Evolutionary conservation across 2,797 vertebrate genomes (phyloP).

Genomic region (Lepilemur septentrionalis): DNA sequence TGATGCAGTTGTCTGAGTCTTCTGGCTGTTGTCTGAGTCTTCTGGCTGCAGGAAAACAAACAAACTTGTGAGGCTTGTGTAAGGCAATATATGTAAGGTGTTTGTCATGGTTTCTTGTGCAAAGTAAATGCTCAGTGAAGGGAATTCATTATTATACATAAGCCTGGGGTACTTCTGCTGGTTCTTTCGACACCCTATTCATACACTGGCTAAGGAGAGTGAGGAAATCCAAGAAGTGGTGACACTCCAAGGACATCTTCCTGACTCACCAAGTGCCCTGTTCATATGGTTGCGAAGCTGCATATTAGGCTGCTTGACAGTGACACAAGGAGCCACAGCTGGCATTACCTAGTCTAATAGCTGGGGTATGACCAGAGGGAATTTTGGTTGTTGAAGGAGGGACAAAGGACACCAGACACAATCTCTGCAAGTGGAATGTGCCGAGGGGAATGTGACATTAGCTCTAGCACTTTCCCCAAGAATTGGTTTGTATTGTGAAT

Average conservation of each 20-base stretch:
- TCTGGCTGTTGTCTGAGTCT: background rate
- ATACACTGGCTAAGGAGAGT: background rate
- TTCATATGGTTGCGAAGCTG: background rate
- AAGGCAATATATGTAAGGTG: too few relatives aligned
- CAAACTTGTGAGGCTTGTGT: background rate
- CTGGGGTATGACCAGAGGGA: slow-evolving; percentile 69
- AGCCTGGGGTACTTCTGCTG: background rate
- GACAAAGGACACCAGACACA: slow-evolving; percentile 44
- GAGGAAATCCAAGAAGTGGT: background rate
- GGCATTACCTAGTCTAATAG: slow-evolving; percentile 49
- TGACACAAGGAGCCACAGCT: slow-evolving; percentile 56
- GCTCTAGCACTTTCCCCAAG: background rate
- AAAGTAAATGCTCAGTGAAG: background rate
- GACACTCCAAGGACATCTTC: background rate
- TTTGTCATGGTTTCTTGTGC: background rate
- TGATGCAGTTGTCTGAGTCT: background rate
- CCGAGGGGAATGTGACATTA: slow-evolving; percentile 12
- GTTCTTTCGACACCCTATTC: background rate
- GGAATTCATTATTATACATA: background rate
- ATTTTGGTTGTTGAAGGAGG: slow-evolving; percentile 49
- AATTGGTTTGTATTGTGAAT: background rate
- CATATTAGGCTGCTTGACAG: background rate
- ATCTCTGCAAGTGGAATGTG: background rate
- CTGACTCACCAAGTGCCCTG: background rate
- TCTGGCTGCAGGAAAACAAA: background rate